Evolutionary conservation across 2,888 invertebrate species (phyloP).

Genomic region (Ormyrus pomaceus): DNA sequence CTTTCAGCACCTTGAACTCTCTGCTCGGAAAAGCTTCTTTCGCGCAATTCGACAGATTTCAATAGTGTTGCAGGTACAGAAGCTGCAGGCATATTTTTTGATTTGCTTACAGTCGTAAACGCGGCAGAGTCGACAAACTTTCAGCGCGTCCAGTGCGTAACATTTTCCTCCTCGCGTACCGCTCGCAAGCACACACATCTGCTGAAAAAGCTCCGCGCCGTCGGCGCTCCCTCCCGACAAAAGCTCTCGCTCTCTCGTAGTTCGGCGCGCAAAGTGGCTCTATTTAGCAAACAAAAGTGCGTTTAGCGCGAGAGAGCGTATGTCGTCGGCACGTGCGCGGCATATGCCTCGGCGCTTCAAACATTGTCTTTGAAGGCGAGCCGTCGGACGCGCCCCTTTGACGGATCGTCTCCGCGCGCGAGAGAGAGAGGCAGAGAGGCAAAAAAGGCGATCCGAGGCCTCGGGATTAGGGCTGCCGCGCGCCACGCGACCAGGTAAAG

Average conservation of each 20-base stretch:
- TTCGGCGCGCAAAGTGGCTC: conserved; percentile 53
- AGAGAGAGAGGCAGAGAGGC: conserved; percentile 60
- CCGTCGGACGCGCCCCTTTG: conserved; percentile 68
- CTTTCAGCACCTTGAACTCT: too few species aligned
- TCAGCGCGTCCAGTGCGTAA: background rate
- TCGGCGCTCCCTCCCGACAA: background rate
- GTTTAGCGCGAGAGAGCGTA: conserved; percentile 67
- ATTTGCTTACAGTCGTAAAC: too few species aligned
- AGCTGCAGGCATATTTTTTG: too few species aligned
- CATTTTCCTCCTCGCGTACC: too few species aligned
- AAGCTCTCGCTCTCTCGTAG: background rate
- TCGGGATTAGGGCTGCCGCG: conserved; percentile 68
- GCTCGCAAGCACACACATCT: too few species aligned
- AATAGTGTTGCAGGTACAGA: too few species aligned
- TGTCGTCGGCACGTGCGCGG: conserved; percentile 72
- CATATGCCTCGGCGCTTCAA: conserved; percentile 71
- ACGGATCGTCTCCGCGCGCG: conserved; percentile 30
- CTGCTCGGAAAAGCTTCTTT: too few species aligned
- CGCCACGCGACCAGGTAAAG: conserved; percentile 74
- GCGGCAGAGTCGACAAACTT: background rate
- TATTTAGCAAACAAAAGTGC: conserved; percentile 75
- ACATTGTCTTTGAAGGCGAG: conserved; percentile 74
- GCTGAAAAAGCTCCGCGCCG: background rate
- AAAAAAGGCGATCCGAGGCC: conserved; percentile 72
- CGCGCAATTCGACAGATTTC: too few species aligned